Evolutionary conservation across 2,888 invertebrate species (phyloP), one percentile per base, ranked within the genome.

Genomic region (Tetheella fluctuosa): DNA sequence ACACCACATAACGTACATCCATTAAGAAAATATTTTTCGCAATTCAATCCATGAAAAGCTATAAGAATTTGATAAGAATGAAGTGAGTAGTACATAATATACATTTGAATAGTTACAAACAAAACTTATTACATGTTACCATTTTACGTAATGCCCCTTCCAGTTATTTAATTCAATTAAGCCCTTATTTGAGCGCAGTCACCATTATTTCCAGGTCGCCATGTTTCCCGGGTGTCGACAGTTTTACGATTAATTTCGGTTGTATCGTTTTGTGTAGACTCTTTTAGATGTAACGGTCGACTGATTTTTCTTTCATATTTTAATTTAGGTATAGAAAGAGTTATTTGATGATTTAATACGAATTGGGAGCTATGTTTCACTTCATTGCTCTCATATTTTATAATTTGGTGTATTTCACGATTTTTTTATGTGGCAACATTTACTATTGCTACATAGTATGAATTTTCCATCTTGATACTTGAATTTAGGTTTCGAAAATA

Each of bases 121-220:
- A 30, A 30, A 30, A 8, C 30, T 30, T 8, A 8, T 30, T 15
- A 37, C 1, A 3, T 15, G 2, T 15, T 15, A 37, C 1, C 12
- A 4, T 34, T 34, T 34, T 37, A 1, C 37, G 37, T 13, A 1
- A 54, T 54, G 30, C 13, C 25, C 34, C 25, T 30, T 54, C 30
- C 54, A 34, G 30, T 54, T 20, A 2, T 34, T 54, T 25, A 30
- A 54, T 54, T 54, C 30, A 54, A 54, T 54, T 54, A 54, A 28
- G 17, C 8, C 12, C 20, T 28, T 20, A 30, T 54, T 54, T 20
- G 28, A 30, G 54, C 34, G 34, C 25, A 34, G 54, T 34, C 30
- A 54, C 30, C 54, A n/a, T 48, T 48, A 48, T 48, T 20, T 20
- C 48, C 13, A 2, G 48, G 48, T 48, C 48, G n/a, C 20, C 20